Evolutionary conservation across 2,113 vertebrate genomes (phyloP).

Genomic region (Bombycilla garrulus): DNA sequence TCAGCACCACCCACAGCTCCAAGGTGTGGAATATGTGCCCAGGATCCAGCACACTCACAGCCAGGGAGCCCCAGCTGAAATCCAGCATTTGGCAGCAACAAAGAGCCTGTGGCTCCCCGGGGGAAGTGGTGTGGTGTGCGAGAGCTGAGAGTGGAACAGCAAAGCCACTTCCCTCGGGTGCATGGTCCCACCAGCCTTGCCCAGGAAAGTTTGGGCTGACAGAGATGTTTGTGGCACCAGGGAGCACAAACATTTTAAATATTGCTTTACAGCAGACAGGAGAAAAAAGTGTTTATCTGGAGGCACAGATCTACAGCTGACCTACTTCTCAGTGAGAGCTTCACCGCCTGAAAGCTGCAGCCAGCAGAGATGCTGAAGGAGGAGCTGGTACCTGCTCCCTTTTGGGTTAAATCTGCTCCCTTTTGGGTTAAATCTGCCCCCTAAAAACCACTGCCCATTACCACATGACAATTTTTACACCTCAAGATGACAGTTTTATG

Average conservation of each 20-base stretch:
- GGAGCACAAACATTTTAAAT: background rate
- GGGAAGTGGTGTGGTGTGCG: rapidly evolving
- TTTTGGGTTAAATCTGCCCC: background rate
- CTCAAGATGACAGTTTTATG: background rate
- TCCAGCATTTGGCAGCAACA: background rate
- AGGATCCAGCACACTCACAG: rapidly evolving
- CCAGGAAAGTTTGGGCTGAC: background rate
- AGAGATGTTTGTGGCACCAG: background rate
- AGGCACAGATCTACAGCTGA: background rate
- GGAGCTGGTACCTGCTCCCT: rapidly evolving
- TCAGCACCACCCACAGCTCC: background rate
- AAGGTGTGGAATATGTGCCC: rapidly evolving
- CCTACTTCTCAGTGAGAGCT: background rate
- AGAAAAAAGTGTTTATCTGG: background rate
- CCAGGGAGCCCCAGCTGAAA: background rate
- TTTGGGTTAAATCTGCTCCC: background rate
- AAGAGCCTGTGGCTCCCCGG: background rate
- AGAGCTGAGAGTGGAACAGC: background rate
- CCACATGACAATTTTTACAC: rapidly evolving
- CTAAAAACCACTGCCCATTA: background rate
- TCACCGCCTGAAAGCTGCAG: background rate
- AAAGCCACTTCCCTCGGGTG: background rate
- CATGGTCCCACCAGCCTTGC: background rate
- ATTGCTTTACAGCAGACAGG: background rate
- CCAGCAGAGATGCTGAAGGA: background rate